Percentiles rank a stretch among this genome's conserved stretches.
These are phyloP conservation scores for Saxidomus purpurata DNA, from an alignment of 1,140 invertebrate genomes.

Conservation along the genomic window DNA sequence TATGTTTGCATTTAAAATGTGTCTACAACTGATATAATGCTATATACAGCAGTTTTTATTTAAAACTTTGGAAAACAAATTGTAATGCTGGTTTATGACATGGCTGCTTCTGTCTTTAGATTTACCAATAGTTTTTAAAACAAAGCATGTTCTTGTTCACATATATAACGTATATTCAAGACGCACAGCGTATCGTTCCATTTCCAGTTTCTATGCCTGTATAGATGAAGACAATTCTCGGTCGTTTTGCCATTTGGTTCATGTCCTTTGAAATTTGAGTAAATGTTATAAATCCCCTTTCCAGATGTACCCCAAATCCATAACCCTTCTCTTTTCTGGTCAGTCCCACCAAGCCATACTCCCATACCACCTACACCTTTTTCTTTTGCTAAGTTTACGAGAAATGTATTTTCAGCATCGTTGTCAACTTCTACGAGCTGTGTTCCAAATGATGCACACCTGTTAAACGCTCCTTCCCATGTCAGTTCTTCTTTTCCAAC, in stretches of 20 bases:
- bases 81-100: no score
- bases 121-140: no score
- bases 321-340: neutral
- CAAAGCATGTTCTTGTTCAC: neutral
- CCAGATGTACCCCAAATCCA: neutral
- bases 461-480: neutral
- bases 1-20: no score
- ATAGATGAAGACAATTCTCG: conserved; percentile 21
- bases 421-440: neutral
- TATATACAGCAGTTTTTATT: no score
- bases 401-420: neutral
- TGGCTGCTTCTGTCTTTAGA: no score
- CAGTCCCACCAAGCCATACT: neutral
- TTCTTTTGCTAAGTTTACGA: neutral
- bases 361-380: neutral
- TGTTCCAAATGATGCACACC: neutral
- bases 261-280: neutral
- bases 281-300: neutral
- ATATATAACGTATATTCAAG: neutral
- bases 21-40: no score
- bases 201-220: neutral
- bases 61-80: no score
- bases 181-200: neutral
- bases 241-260: neutral
- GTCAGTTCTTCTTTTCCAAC: neutral